These are phyloP conservation scores for Pomacea maculata DNA, from an alignment of 1,140 invertebrate species.

Conservation along the genomic window DNA sequence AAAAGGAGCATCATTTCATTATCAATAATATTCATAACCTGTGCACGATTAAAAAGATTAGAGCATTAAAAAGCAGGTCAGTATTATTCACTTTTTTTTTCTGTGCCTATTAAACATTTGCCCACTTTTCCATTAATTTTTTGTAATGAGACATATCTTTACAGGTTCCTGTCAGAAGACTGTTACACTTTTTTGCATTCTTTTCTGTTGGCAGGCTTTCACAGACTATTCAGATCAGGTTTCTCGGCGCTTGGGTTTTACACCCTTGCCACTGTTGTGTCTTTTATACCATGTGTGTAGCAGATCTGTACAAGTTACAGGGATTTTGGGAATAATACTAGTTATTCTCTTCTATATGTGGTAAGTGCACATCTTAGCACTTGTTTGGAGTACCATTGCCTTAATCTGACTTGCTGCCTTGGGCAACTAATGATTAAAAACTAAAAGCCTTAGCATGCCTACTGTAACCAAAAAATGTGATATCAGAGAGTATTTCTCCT, in stretches of 20 bases:
- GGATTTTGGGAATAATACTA: slow-evolving; percentile 73
- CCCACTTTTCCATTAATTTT: too few species aligned
- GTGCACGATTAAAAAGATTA: neutral
- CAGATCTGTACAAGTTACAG: slow-evolving; percentile 74
- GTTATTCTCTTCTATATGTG: slow-evolving; percentile 82
- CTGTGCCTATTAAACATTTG: neutral
- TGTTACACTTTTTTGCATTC: neutral
- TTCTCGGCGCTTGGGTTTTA: slow-evolving; percentile 96
- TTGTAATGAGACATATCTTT: too few species aligned
- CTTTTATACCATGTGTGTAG: slow-evolving; percentile 82
- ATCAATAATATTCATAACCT: too few species aligned
- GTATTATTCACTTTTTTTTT: slow-evolving; percentile 1
- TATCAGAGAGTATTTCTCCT: too few species aligned
- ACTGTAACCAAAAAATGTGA: too few species aligned
- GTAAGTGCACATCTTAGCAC: slow-evolving; percentile 46
- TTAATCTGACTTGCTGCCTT: neutral
- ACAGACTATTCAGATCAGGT: slow-evolving; percentile 97
- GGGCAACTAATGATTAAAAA: too few species aligned
- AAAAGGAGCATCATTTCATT: too few species aligned
- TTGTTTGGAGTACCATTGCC: too few species aligned
- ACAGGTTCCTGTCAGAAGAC: too few species aligned
- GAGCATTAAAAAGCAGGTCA: neutral
- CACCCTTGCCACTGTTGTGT: slow-evolving; percentile 92
- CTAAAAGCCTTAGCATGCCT: too few species aligned
- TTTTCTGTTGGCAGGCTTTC: slow-evolving; percentile 75